Conservation (phyloP, 1,140 invertebrate species). For the Chymomyza costata region DNA sequence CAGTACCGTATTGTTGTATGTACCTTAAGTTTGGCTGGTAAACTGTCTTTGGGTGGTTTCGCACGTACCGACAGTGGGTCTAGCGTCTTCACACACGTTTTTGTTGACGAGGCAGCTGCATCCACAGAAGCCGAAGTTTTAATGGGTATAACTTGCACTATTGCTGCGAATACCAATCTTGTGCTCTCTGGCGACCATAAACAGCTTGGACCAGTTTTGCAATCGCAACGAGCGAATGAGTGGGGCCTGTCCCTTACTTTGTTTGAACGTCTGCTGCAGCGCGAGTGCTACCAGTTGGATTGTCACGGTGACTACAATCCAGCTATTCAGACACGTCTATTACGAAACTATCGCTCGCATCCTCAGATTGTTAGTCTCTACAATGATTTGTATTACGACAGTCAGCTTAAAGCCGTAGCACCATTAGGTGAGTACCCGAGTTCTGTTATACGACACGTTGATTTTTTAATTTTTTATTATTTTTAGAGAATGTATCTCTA, state of each 20-base stretch:
- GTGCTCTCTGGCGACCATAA: constrained; percentile 89
- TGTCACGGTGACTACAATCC: constrained; percentile 77
- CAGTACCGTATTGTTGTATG: constrained; percentile 60
- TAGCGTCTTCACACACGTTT: constrained; percentile 83
- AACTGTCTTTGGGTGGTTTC: constrained; percentile 81
- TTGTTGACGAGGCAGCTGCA: constrained; percentile 92
- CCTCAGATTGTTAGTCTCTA: constrained; percentile 79
- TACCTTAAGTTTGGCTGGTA: constrained; percentile 76
- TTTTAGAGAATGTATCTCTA: constrained; percentile 37
- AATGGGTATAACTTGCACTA: constrained; percentile 79
- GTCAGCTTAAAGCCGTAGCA: constrained; percentile 75
- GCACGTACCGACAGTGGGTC: constrained; percentile 75
- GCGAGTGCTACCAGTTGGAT: constrained; percentile 76
- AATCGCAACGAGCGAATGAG: constrained; percentile 77
- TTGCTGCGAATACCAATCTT: constrained; percentile 75
- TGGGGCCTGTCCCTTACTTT: constrained; percentile 78
- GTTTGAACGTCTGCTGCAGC: constrained; percentile 78
- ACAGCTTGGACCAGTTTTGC: constrained; percentile 87
- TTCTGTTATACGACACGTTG: no score
- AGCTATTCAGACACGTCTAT: constrained; percentile 80
- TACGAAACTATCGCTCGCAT: constrained; percentile 82
- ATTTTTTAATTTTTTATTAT: not conserved
- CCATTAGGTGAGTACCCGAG: constrained; percentile 26
- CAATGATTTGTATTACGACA: constrained; percentile 81
- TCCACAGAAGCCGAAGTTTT: constrained; percentile 86